Base-by-base conservation (phyloP, 2,888 invertebrate genomes). In the Diaphora mendica region DNA sequence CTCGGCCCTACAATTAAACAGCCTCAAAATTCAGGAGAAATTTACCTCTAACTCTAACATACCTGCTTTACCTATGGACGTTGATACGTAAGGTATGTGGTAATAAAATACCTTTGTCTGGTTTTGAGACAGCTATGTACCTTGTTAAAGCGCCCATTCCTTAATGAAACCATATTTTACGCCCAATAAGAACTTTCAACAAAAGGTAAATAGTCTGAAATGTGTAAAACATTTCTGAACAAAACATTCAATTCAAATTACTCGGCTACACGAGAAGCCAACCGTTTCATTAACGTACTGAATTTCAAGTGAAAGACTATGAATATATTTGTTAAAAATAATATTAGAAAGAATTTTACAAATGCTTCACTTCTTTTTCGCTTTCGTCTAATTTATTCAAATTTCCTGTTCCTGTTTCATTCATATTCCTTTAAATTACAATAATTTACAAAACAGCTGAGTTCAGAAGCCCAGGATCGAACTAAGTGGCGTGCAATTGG, bases 151-250 rank as follows among this genome's bases (percentile, higher is more conserved):
- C 79, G 70, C 79, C 76, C 69, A 81, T 81, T 74, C 77, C 75
- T 79, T 87, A 87, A 87, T 87, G 87, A 87, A 87, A 87, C 87
- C 85, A 87, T 87, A 87, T 87, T 87, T 87, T 83, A 85, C 77
- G 79, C 81, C 79, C 81, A 83, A 83, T 85, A 83, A 79, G 77
- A 79, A 82, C 82, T 84, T 83, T 68, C 76, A 71, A 64, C 71
- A 65, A 77, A 74, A 78, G 72, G 73, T 79, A 71, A 75, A 79
- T 75, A 80, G 77, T 82, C 42, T 70, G 62, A 67, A 68, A 33
- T 62, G 30, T 68, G 70, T 64, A 77, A 77, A 82, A 81, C 82
- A 79, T 78, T 74, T 75, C 74, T 73, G 77, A 79, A 59, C 68
- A 68, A 68, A 67, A 73, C 51, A 66, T 74, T 70, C 62, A 74